Conservation (phyloP, 2,888 invertebrate genomes). For the Hypena proboscidalis region DNA sequence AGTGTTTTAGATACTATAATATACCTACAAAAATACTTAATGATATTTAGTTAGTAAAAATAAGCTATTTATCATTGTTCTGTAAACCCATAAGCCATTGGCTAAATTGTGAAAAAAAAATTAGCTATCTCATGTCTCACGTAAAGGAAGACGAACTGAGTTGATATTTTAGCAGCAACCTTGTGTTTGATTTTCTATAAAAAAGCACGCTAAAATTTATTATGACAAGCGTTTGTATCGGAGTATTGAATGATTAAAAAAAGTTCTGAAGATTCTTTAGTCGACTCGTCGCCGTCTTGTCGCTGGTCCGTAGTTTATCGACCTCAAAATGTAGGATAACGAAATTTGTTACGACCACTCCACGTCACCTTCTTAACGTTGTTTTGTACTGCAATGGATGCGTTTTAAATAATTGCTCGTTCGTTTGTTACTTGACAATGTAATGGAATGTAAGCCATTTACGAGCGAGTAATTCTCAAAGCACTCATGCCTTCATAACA, state of each 20-base stretch:
- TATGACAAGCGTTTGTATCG: slow-evolving; percentile 24
- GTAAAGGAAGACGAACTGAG: slow-evolving; percentile 21
- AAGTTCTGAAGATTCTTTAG: slow-evolving; percentile 61
- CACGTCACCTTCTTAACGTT: slow-evolving; percentile 61
- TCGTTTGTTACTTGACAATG: slow-evolving; percentile 52
- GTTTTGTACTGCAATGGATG: slow-evolving; percentile 63
- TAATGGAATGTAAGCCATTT: slow-evolving; percentile 32
- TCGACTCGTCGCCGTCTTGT: no score
- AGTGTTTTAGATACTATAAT: no score
- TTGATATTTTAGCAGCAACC: slow-evolving; percentile 6
- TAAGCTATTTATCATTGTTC: no score
- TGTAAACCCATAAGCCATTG: no score
- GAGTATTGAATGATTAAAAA: slow-evolving; percentile 57
- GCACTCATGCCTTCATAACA: slow-evolving; percentile 31
- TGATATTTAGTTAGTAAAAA: no score
- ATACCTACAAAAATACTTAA: no score
- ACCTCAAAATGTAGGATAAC: slow-evolving; percentile 80
- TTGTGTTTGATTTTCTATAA: slow-evolving; percentile 27
- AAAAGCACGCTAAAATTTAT: slow-evolving; percentile 23
- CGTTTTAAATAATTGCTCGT: slow-evolving; percentile 67
- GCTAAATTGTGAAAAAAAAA: slow-evolving; percentile 17
- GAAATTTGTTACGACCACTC: slow-evolving; percentile 71
- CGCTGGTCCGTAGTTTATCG: slow-evolving; percentile 68
- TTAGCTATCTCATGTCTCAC: slow-evolving; percentile 3
- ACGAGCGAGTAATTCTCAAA: slow-evolving; percentile 18